Evolutionary conservation across 2,113 vertebrate species (phyloP).

Genomic region (Eulacestoma nigropectus): DNA sequence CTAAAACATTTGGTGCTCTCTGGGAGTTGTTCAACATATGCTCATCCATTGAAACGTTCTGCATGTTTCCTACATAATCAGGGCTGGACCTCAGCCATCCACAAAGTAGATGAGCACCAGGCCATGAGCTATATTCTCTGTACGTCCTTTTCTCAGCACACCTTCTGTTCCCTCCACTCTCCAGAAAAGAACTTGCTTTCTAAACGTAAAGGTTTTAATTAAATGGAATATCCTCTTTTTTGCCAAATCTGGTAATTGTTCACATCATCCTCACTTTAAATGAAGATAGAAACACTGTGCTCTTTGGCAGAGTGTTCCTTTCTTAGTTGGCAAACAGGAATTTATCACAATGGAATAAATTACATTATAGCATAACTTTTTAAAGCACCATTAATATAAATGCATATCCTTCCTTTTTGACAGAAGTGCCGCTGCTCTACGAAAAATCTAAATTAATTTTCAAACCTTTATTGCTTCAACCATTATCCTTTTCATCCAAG

Average conservation of each 20-base stretch:
- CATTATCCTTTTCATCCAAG: not conserved
- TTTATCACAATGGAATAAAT: not conserved
- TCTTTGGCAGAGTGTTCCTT: not conserved
- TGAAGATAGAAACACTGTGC: not conserved
- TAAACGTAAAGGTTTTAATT: not conserved
- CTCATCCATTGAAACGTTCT: not conserved
- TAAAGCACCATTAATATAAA: not conserved
- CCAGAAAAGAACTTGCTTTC: not conserved
- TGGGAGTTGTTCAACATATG: not conserved
- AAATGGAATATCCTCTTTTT: not conserved
- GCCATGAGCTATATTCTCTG: not conserved
- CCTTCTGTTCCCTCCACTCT: not conserved
- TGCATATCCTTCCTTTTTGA: not conserved
- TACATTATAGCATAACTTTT: not conserved
- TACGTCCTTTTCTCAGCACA: not conserved
- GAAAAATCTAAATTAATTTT: slow-evolving; percentile 6
- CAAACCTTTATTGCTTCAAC: not conserved
- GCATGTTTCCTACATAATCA: not conserved
- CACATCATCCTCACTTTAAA: not conserved
- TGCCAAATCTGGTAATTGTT: not conserved
- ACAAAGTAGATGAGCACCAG: not conserved
- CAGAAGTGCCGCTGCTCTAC: not conserved
- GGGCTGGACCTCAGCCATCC: not conserved
- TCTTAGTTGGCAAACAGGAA: not conserved
- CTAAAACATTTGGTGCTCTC: not conserved